phyloP scores from a whole-genome alignment of 2,113 vertebrate genomes.

The Trichechus manatus region DNA sequence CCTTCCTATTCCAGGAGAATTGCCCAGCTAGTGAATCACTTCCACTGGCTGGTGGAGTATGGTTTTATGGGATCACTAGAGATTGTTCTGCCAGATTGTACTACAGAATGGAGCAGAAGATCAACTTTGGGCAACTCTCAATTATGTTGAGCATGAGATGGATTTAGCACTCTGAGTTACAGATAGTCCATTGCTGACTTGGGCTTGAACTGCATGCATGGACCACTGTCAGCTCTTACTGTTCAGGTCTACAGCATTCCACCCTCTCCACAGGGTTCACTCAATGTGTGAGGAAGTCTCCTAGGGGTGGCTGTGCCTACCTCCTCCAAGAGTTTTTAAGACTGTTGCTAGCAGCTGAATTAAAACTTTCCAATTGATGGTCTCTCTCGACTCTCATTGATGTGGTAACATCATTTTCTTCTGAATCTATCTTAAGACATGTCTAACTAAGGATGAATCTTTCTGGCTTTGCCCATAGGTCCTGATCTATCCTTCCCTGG shows the following conservation, averaged over 20 bases:
- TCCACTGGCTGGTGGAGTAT: background rate
- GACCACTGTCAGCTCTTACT: background rate
- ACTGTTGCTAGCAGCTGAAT: background rate
- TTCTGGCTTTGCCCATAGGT: background rate
- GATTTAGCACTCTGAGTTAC: background rate
- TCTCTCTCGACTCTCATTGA: background rate
- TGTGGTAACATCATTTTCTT: background rate
- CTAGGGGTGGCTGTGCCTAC: background rate
- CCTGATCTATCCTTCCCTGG: background rate
- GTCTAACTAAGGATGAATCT: background rate
- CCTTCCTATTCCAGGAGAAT: background rate
- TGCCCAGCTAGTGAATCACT: no score
- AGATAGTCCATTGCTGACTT: background rate
- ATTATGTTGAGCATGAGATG: background rate
- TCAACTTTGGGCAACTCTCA: background rate
- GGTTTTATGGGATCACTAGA: background rate
- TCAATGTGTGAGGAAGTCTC: background rate
- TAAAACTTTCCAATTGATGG: background rate
- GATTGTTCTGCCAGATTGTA: background rate
- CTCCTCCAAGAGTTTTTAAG: background rate
- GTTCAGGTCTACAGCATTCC: background rate
- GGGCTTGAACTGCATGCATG: background rate
- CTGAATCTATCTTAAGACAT: background rate
- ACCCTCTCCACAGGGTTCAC: rapidly evolving
- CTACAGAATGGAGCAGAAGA: background rate